Percentiles rank a stretch among this genome's conserved stretches.
phyloP scores from a whole-genome alignment of 2,113 vertebrate species.

The Morone saxatilis region DNA sequence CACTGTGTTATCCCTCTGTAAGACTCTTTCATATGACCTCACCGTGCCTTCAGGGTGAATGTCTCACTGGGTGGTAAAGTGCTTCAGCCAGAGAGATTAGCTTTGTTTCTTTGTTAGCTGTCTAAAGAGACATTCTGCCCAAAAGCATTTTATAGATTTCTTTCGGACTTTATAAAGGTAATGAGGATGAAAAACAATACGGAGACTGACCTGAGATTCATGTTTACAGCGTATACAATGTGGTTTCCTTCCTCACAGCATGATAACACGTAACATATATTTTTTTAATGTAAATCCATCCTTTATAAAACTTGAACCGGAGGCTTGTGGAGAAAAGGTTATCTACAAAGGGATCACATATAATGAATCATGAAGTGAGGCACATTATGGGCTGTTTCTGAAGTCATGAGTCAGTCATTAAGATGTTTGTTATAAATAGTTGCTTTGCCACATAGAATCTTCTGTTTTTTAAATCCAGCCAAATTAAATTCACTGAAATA shows the following conservation, averaged over 20 bases:
- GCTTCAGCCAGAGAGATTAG: constrained; percentile 15
- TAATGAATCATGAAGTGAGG: neutral
- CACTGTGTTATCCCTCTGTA: too few relatives aligned
- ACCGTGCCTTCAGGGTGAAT: neutral
- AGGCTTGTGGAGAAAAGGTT: neutral
- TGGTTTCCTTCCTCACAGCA: neutral
- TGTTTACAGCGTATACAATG: neutral
- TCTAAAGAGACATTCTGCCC: neutral
- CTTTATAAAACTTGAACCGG: too few relatives aligned
- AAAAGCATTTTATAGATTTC: neutral
- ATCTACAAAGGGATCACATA: neutral
- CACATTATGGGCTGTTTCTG: too few relatives aligned
- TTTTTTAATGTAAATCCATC: too few relatives aligned
- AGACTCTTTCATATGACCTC: constrained; percentile 8
- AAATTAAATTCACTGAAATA: neutral
- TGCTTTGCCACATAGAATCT: neutral
- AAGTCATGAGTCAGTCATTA: neutral
- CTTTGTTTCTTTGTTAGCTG: constrained; percentile 21
- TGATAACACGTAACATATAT: too few relatives aligned
- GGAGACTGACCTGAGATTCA: neutral
- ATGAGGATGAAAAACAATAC: neutral
- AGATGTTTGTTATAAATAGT: neutral
- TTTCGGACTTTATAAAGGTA: neutral
- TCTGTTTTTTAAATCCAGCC: neutral
- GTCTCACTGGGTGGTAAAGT: constrained; percentile 15